A percentile compares a stretch with the other conserved stretches of the same genome.
phyloP scores from a whole-genome alignment of 1,140 invertebrate genomes.

The Triops cancriformis region DNA sequence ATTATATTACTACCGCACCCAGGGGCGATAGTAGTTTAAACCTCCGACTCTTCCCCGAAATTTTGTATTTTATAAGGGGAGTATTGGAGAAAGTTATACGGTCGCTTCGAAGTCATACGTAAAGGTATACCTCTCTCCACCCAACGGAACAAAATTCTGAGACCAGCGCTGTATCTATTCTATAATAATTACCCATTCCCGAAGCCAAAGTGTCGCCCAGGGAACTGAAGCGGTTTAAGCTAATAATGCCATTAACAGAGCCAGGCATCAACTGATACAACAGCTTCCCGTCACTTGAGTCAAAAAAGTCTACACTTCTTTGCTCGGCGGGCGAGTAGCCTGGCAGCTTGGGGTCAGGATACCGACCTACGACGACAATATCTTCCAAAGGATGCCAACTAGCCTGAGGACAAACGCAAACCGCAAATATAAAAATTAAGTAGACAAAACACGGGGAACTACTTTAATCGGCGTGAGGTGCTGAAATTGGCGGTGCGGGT shows the following conservation, averaged over 20 bases:
- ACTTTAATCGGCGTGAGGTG: conserved; percentile 42
- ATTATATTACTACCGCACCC: no score
- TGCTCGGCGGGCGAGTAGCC: conserved; percentile 32
- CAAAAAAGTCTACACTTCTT: conserved; percentile 38
- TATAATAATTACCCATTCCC: conserved; percentile 35
- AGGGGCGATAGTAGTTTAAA: no score
- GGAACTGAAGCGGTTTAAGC: conserved; percentile 36
- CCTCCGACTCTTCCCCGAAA: no score
- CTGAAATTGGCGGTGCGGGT: conserved; percentile 41
- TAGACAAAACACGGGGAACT: conserved; percentile 18
- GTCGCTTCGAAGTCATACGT: no score
- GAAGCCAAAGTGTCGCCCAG: conserved; percentile 34
- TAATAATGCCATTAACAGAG: conserved; percentile 34
- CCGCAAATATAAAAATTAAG: conserved; percentile 21
- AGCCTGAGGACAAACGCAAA: conserved; percentile 34
- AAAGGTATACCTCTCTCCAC: no score
- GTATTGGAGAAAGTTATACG: no score
- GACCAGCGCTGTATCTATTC: no score
- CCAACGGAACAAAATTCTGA: no score
- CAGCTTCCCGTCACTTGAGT: conserved; percentile 35
- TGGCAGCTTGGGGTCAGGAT: conserved; percentile 36
- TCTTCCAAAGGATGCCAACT: conserved; percentile 41
- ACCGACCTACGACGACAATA: conserved; percentile 39
- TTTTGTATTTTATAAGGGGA: no score
- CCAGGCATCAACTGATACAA: conserved; percentile 34